Conservation (phyloP, 37 sponge, comb jelly and placozoan species). For the Hexactinellida sp. region DNA sequence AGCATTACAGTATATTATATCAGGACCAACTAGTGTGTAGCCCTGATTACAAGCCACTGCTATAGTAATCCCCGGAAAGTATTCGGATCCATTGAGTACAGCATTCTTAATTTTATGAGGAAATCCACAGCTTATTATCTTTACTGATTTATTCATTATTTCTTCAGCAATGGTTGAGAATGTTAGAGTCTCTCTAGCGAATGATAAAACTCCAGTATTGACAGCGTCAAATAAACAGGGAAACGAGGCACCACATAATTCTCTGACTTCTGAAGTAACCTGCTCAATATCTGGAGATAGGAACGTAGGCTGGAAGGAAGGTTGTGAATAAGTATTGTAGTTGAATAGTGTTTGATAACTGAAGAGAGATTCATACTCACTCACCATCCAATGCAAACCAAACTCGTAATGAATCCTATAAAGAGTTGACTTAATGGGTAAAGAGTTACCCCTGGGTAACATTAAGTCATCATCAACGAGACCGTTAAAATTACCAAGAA, state of each 20-base stretch:
- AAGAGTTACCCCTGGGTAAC: neutral
- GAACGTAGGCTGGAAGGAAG: neutral
- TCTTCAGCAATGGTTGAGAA: neutral
- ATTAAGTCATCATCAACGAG: neutral
- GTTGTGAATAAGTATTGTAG: neutral
- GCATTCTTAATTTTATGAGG: neutral
- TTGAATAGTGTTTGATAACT: neutral
- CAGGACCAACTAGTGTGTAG: neutral
- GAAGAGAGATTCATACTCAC: neutral
- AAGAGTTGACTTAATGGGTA: neutral
- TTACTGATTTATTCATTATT: neutral
- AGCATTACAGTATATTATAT: neutral
- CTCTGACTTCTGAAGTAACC: neutral
- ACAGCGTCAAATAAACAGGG: neutral
- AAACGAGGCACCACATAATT: neutral
- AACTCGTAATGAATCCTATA: neutral
- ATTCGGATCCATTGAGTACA: neutral
- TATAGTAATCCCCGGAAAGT: neutral
- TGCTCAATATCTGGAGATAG: neutral
- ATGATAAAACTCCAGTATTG: neutral
- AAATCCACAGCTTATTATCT: neutral
- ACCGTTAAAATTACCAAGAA: neutral
- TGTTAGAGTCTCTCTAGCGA: neutral
- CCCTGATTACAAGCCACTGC: neutral
- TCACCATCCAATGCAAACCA: neutral